phyloP scores from a whole-genome alignment of 2,797 vertebrate species.

The Pangasius larnaudii region DNA sequence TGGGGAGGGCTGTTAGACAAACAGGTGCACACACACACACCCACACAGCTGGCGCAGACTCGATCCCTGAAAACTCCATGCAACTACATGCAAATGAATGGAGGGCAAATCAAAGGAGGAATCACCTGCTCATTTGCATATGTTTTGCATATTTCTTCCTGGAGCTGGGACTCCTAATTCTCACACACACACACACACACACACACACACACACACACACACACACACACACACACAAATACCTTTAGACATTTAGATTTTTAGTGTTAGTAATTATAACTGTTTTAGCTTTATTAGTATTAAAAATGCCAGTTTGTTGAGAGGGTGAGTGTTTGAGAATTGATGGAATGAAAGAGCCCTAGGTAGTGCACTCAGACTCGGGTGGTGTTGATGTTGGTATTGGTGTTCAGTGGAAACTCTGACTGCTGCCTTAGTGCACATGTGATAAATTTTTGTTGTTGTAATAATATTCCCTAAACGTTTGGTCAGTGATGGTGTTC shows the following conservation, averaged over 20 bases:
- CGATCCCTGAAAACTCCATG: slow-evolving; percentile 2
- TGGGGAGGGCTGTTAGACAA: neutral
- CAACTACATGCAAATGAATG: slow-evolving; percentile 27
- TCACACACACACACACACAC: neutral
- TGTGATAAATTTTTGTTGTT: slow-evolving; percentile 31
- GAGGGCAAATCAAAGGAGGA: slow-evolving; percentile 24
- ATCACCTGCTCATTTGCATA: slow-evolving; percentile 48
- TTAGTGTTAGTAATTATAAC: no score
- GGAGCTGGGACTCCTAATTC: slow-evolving; percentile 1
- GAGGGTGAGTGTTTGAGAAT: neutral
- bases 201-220: neutral
- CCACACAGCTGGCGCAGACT: neutral
- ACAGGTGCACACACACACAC: neutral
- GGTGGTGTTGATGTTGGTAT: slow-evolving; percentile 27
- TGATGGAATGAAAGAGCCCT: neutral
- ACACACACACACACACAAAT: neutral
- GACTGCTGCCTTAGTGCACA: slow-evolving; percentile 31
- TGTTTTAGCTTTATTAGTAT: neutral
- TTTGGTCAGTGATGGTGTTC: slow-evolving; percentile 10
- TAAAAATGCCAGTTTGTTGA: neutral
- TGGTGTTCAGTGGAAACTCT: slow-evolving; percentile 57
- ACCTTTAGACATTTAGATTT: neutral
- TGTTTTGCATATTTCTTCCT: slow-evolving; percentile 48
- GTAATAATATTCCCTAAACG: slow-evolving; percentile 62
- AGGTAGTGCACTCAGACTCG: slow-evolving; percentile 19